Evolutionary conservation across 2,113 vertebrate species (phyloP), one percentile per base, ranked within the genome.

Genomic region (Hypomesus transpacificus): DNA sequence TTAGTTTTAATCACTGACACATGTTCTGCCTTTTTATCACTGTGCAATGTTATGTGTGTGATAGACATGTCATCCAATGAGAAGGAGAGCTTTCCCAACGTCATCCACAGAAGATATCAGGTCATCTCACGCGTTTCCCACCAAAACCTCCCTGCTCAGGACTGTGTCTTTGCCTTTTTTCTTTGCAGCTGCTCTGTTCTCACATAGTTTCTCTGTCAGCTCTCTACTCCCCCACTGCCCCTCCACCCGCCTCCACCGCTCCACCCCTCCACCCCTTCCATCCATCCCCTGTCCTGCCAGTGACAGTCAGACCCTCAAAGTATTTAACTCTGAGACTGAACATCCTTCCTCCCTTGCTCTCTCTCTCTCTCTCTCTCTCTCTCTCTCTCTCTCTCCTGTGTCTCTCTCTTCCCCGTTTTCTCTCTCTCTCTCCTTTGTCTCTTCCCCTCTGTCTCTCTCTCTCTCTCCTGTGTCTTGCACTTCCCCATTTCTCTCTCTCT

Each of bases 111-210:
- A 13, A 46, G 7, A 46, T 13, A 46, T 46, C 39, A 46, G 39
- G 39, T 46, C 39, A 46, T 46, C 39, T 46, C 39, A 9, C 11
- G 7, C 2, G 39, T 46, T 46, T 46, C 39, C 39, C 39, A 46
- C 39, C 39, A 56, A 56, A 3, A 1, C 17, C 53, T n/a, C n/a
- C 53, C 7, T 56, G 53, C 53, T 18, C 53, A 56, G 53, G 53
- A 56, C 14, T 18, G 17, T 14, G 17, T 39, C 34, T 74, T 80
- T 73, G 78, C 70, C 77, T 67, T 76, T 70, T 52, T 52, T 53
- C 52, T 53, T 53, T 3, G 17, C 6, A 34, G 31, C 31, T 5
- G 31, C 31, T 34, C 39, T 46, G 39, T 46, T 46, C 39, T 46
- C 39, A 46, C 39, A 46, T 13, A 9, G 39, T 11, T 46, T 7